Conservation (phyloP, 2,797 vertebrate genomes). For the Rhynchotus rufescens region DNA sequence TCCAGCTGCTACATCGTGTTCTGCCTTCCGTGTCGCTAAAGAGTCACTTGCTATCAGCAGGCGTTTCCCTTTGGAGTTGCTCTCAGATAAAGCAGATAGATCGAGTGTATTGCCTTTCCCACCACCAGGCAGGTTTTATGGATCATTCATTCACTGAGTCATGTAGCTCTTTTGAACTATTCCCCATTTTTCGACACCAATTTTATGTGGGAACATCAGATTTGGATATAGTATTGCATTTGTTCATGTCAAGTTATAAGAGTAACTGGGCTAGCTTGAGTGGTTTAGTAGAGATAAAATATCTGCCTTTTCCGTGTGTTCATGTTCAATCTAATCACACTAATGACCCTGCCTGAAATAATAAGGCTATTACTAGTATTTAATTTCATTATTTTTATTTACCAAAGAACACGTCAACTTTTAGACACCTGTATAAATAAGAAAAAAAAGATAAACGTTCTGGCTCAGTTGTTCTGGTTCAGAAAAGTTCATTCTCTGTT, state of each 20-base stretch:
- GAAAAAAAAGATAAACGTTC: neutral
- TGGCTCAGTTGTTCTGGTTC: neutral
- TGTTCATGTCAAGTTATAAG: slow-evolving; percentile 6
- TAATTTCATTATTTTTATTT: slow-evolving; percentile 26
- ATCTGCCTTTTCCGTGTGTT: neutral
- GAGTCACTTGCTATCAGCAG: neutral
- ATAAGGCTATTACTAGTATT: neutral
- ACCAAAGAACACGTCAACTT: neutral
- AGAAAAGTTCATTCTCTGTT: neutral
- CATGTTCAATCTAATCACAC: neutral
- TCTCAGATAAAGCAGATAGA: slow-evolving; percentile 21
- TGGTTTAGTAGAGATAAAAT: neutral
- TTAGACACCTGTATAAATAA: neutral
- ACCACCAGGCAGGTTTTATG: neutral
- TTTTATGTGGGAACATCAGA: neutral
- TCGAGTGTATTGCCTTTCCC: neutral
- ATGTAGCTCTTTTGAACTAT: slow-evolving; percentile 36
- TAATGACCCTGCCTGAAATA: neutral
- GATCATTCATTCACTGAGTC: slow-evolving; percentile 22
- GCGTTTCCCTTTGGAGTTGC: neutral
- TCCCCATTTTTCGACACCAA: slow-evolving; percentile 14
- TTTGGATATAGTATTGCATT: slow-evolving; percentile 4
- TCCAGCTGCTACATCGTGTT: neutral
- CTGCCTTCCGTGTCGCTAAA: neutral
- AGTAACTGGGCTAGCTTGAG: neutral